phyloP scores from a whole-genome alignment of 2,797 vertebrate species.

The Pseudochromis fuscus region DNA sequence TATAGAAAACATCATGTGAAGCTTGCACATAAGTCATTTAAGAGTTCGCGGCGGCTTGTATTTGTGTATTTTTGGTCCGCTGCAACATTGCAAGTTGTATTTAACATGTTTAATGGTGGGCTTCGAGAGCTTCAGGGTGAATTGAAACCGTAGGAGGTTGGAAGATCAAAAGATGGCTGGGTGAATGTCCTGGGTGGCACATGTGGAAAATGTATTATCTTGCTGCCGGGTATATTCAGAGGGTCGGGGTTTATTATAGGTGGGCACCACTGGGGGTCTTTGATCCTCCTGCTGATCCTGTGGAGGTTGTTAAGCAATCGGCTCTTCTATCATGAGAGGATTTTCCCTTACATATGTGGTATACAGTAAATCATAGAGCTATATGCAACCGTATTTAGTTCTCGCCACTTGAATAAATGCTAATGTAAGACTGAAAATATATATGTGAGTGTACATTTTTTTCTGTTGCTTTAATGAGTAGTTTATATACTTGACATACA shows the following conservation, averaged over 20 bases:
- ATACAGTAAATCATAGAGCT: slow-evolving; percentile 10
- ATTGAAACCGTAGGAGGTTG: slow-evolving; percentile 11
- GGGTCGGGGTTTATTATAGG: slow-evolving; percentile 11
- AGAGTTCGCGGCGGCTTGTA: neutral
- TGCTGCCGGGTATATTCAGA: slow-evolving; percentile 33
- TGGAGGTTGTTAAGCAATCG: slow-evolving; percentile 9
- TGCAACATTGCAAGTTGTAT: neutral
- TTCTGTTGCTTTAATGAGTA: too few relatives aligned
- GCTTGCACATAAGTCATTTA: neutral
- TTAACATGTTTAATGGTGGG: slow-evolving; percentile 4
- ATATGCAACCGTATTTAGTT: neutral
- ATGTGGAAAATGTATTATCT: slow-evolving; percentile 17
- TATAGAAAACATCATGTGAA: neutral
- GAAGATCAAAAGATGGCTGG: slow-evolving; percentile 51
- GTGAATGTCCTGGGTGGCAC: slow-evolving; percentile 10
- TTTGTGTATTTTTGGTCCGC: neutral
- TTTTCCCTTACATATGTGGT: neutral
- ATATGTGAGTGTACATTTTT: too few relatives aligned
- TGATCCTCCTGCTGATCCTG: slow-evolving; percentile 23
- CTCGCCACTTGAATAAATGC: neutral
- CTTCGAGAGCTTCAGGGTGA: neutral
- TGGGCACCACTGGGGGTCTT: slow-evolving; percentile 25
- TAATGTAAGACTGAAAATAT: too few relatives aligned
- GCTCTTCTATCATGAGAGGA: neutral
- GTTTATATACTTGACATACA: neutral